Base-by-base conservation (phyloP, 1,140 invertebrate species). In the Ceratoteleas bidentatus region DNA sequence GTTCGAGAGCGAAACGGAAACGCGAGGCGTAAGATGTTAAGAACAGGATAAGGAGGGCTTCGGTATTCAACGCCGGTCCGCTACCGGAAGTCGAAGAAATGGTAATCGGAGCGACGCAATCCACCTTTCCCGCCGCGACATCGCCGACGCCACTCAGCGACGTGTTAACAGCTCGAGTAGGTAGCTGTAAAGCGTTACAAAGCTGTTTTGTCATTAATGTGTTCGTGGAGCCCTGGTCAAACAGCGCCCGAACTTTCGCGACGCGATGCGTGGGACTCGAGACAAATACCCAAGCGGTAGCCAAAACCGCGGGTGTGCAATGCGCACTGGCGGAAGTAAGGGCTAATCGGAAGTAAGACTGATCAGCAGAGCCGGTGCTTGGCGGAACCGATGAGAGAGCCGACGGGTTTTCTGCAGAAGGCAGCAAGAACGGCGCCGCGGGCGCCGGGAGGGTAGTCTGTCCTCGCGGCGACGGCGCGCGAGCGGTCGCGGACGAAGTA, bases 241-340 rank as follows among this genome's bases (percentile, higher is more conserved):
- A 11, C 0, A 58, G 9, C 33, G 15, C 36, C 2, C 56, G 56
- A 4, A 58, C 56, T 16, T 14, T 15, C 6, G 56, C 56, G 9
- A 11, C 9, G 8, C 11, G 40, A 43, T 11, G 5, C 9, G 5
- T 9, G 2, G 62, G 32, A 13, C 50, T 3, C 10, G 62, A 53
- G 3, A 65, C 62, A 9, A n/a, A 7, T 2, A 65, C 38, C 50
- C 62, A 65, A 5, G 62, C 62, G 2, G 62, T 65, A 0, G 62
- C 62, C 0, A 65, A 24, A 0, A 65, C n/a, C 11, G 54, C 62
- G 4, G 52, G 15, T 5, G 43, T 5, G n/a, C 9, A 3, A 11
- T 11, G 40, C 40, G 40, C n/a, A n/a, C n/a, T 10, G 4, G 40
- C 11, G 6, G 40, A 43, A 4, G 9, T 24, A 0, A n/a, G 10